Evolutionary conservation across 2,797 vertebrate genomes (phyloP).

Genomic region (Peromyscus nudipes): DNA sequence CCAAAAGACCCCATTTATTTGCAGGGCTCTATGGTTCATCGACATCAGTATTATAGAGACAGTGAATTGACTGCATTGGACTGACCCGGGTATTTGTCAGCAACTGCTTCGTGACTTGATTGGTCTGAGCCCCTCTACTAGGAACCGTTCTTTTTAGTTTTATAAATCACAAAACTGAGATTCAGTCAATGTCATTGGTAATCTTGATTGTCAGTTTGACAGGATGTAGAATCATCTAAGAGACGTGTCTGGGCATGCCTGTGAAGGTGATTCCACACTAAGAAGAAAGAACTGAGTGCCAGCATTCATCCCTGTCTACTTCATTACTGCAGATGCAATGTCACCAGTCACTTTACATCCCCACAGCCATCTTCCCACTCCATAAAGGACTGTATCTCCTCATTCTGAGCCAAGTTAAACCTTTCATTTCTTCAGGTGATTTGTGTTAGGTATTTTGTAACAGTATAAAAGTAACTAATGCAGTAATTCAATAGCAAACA

Average conservation of each 20-base stretch:
- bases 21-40: neutral
- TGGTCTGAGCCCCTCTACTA: neutral
- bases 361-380: neutral
- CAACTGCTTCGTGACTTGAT: neutral
- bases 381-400: neutral
- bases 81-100: neutral
- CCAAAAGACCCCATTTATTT: neutral
- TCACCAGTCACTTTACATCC: too few relatives aligned
- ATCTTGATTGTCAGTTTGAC: neutral
- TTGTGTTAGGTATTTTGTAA: neutral
- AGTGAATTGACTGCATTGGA: neutral
- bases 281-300: too few relatives aligned
- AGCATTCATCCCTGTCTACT: neutral
- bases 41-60: neutral
- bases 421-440: neutral
- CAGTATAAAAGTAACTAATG: neutral
- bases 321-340: neutral
- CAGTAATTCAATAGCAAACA: neutral
- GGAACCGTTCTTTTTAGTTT: constrained; percentile 8
- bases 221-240: neutral
- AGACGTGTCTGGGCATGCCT: neutral
- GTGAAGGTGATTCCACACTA: neutral
- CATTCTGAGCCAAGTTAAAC: neutral
- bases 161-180: constrained; percentile 15
- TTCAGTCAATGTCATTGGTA: neutral